Conservation (phyloP, 1,140 invertebrate genomes). For the Dinothrombium tinctorium region DNA sequence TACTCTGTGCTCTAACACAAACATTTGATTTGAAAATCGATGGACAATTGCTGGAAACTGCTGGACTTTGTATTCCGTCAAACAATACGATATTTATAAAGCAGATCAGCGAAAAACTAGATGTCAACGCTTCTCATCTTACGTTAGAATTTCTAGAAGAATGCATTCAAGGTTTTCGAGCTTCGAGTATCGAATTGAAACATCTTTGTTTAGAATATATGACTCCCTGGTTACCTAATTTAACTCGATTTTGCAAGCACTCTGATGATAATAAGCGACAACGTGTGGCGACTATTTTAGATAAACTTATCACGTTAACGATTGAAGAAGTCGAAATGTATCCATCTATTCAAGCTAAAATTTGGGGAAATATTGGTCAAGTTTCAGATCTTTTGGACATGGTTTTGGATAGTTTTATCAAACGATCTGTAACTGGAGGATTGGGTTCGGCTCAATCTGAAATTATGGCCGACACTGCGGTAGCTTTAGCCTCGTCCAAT, state of each 20-base stretch:
- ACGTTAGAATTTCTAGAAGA: constrained; percentile 91
- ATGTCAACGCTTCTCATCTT: constrained; percentile 62
- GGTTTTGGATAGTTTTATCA: constrained; percentile 86
- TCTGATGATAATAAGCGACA: constrained; percentile 77
- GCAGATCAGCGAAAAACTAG: constrained; percentile 81
- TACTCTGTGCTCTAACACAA: constrained; percentile 77
- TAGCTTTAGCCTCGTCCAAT: constrained; percentile 83
- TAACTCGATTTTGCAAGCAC: constrained; percentile 80
- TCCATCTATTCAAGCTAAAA: constrained; percentile 92
- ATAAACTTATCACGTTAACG: constrained; percentile 80
- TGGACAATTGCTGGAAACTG: constrained; percentile 78
- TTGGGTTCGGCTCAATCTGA: constrained; percentile 86
- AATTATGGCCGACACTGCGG: constrained; percentile 93
- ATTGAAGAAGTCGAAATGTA: constrained; percentile 98
- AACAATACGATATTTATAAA: constrained; percentile 98
- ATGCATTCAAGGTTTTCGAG: constrained; percentile 82
- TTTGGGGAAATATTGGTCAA: constrained; percentile 89
- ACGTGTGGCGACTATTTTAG: constrained; percentile 74
- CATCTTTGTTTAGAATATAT: constrained; percentile 95
- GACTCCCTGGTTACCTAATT: constrained; percentile 90
- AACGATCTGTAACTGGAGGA: constrained; percentile 68
- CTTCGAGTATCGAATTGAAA: constrained; percentile 83
- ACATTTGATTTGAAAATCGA: constrained; percentile 96
- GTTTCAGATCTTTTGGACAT: constrained; percentile 87
- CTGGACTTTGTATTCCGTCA: constrained; percentile 82